Base-by-base conservation (phyloP, 30 jellyfish, hydroid and myxozoan genomes). In the Hydractinia echinata region DNA sequence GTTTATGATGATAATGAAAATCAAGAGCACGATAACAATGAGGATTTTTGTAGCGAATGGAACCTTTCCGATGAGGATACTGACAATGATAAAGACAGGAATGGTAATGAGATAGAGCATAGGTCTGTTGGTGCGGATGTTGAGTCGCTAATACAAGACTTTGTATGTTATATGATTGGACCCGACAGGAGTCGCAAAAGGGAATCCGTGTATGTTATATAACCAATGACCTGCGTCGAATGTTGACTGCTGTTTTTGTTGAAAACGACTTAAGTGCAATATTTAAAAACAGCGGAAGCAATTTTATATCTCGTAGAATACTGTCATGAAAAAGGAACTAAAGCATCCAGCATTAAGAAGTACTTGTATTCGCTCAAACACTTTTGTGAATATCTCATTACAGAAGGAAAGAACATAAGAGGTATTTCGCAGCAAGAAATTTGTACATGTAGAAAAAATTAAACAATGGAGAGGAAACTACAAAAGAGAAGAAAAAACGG, bases 281-380 rank as follows among this genome's bases (percentile, higher is more conserved):
- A 5, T 21, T 18, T 6, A 5, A 18, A 18, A 56, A 18, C 48
- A 56, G 58, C 7, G 56, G 58, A 5, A 49, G 8, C 56, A 13
- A 70, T 18, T 70, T 70, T 30, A 21, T 70, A 70, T 70, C 58
- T 70, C 5, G 80, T 49, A 5, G n/a, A 6, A 4, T 70, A 49
- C 48, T 21, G 8, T 5, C 21, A 18, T 5, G 56, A 7, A 5
- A 70, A 18, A 16, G 10, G 10, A 62, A 62, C 73, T 10, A 62
- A 62, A 62, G 73, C 73, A 15, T 5, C 73, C 73, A 62, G 73
- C 73, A 62, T 70, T 18, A 70, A 70, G 14, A 70, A 21, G 51
- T 70, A 70, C 14, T 56, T 70, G 5, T 21, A 49, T 14, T 18
- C n/a, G n/a, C n/a, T n/a, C n/a, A n/a, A n/a, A n/a, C n/a, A n/a